These are phyloP conservation scores for Strix aluco DNA, from an alignment of 2,113 vertebrate genomes.

Conservation along the genomic window DNA sequence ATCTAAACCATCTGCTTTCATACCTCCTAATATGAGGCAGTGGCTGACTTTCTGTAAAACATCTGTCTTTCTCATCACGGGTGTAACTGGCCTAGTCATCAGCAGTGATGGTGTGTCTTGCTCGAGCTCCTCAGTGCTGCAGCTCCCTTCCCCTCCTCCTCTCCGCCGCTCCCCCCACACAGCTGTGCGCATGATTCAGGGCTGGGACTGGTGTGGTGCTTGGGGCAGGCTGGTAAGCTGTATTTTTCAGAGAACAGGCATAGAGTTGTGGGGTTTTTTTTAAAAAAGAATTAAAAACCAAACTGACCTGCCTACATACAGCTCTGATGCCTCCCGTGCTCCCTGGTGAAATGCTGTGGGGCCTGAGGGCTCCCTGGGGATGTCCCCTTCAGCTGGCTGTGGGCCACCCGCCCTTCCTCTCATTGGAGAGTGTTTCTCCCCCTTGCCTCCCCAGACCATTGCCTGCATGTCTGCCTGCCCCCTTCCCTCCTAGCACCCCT, in stretches of 20 bases:
- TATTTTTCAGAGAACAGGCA: neutral
- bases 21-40: neutral
- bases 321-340: neutral
- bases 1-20: neutral
- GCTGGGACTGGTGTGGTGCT: neutral
- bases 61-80: slow-evolving; percentile 49
- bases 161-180: accelerated
- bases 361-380: neutral
- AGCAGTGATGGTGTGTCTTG: neutral
- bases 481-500: neutral
- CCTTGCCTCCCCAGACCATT: neutral
- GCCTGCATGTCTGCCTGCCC: neutral
- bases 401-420: neutral
- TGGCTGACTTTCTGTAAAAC: neutral
- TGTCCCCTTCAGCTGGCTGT: neutral
- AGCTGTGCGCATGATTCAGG: neutral
- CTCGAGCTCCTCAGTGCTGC: neutral
- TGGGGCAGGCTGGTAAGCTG: neutral
- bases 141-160: neutral
- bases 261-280: neutral
- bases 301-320: accelerated
- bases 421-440: neutral
- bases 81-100: neutral
- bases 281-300: neutral
- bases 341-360: neutral